These are phyloP conservation scores for Phalanger gymnotis DNA, from an alignment of 2,797 vertebrate genomes.

Conservation along the genomic window DNA sequence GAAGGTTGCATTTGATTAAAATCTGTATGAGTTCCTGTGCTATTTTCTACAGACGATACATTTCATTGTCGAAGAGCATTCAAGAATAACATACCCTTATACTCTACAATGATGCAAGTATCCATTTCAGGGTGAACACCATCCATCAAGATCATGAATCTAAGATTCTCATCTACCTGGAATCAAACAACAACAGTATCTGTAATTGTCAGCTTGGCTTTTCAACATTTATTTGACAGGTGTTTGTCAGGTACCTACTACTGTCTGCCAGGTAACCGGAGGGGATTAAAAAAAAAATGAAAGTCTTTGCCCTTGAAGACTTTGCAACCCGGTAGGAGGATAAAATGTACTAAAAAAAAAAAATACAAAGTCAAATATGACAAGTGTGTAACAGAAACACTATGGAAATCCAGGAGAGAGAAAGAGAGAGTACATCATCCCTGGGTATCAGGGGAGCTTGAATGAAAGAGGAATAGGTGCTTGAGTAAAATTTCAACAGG, in stretches of 20 bases:
- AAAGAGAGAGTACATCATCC: background rate
- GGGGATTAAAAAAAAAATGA: background rate
- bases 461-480: background rate
- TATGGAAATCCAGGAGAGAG: background rate
- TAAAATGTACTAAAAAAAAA: background rate
- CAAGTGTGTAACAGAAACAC: background rate
- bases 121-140: conserved; percentile 90
- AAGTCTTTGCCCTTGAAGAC: background rate
- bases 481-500: background rate
- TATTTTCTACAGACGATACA: background rate
- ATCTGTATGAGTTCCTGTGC: background rate
- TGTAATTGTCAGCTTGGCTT: background rate
- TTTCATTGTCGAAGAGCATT: background rate
- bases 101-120: conserved; percentile 90
- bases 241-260: background rate
- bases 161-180: conserved; percentile 86
- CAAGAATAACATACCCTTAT: conserved; percentile 85
- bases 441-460: background rate
- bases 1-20: background rate
- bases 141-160: conserved; percentile 91
- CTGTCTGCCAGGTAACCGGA: background rate
- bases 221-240: background rate
- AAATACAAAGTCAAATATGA: background rate
- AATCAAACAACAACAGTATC: conserved; percentile 47
- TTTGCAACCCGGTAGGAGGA: background rate